Percentiles rank a stretch among this genome's conserved stretches.
phyloP scores from a whole-genome alignment of 2,888 invertebrate species.

The Chaitophorus viminalis region DNA sequence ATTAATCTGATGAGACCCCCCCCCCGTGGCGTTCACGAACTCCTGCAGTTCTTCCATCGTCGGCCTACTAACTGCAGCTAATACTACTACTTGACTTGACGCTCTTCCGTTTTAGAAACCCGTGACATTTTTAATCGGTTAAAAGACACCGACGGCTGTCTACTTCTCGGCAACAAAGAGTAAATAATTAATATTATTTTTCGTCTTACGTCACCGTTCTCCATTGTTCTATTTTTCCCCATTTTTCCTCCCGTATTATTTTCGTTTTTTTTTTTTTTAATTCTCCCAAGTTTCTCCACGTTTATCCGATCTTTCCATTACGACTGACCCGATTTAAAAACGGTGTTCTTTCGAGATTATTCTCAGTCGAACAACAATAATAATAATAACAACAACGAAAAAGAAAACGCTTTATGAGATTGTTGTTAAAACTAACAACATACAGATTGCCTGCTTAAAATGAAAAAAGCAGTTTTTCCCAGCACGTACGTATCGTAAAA shows the following conservation, averaged over 20 bases:
- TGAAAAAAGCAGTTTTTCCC: neutral
- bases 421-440: slow-evolving; percentile 37
- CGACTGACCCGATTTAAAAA: slow-evolving; percentile 39
- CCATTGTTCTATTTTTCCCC: neutral
- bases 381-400: neutral
- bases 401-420: slow-evolving; percentile 16
- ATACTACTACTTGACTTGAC: neutral
- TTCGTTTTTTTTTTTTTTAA: neutral
- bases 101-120: neutral
- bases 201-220: neutral
- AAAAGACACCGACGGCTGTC: slow-evolving; percentile 59
- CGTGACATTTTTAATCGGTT: slow-evolving; percentile 60
- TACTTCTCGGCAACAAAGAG: slow-evolving; percentile 25
- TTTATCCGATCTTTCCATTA: slow-evolving; percentile 27
- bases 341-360: slow-evolving; percentile 28
- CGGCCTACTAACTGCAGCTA: neutral
- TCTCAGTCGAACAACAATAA: neutral
- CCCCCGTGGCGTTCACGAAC: neutral
- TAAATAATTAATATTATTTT: slow-evolving; percentile 60
- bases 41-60: neutral
- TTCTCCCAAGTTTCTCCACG: neutral
- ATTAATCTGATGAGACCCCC: slow-evolving; percentile 39
- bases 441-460: slow-evolving; percentile 7
- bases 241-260: neutral
- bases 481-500: neutral